Percentiles rank a stretch among this genome's conserved stretches.
Evolutionary conservation across 2,888 invertebrate species (phyloP).

Genomic region (Andrena trimmerana): DNA sequence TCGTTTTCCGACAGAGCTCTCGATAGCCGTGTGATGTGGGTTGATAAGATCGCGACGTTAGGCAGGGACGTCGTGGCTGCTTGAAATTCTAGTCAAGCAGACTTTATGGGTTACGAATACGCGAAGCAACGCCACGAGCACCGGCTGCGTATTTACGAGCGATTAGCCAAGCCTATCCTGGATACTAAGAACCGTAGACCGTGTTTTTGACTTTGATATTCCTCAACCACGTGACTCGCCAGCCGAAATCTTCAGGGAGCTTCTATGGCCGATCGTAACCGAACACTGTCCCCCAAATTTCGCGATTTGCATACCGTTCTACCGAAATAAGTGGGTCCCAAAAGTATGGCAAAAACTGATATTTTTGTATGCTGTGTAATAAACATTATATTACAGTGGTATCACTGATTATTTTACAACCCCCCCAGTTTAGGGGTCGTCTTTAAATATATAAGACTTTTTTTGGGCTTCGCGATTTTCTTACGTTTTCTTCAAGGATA

Average conservation of each 20-base stretch:
- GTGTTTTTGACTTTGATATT: slow-evolving; percentile 36
- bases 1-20: slow-evolving; percentile 33
- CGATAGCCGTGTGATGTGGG: slow-evolving; percentile 37
- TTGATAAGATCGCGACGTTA: slow-evolving; percentile 70
- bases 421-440: too few species aligned
- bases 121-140: slow-evolving; percentile 50
- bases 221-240: slow-evolving; percentile 30
- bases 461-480: too few species aligned
- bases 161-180: slow-evolving; percentile 65
- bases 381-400: too few species aligned
- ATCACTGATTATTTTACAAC: too few species aligned
- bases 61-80: slow-evolving; percentile 52
- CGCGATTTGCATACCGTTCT: slow-evolving; percentile 23
- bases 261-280: slow-evolving; percentile 10
- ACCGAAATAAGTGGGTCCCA: too few species aligned
- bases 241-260: slow-evolving; percentile 41
- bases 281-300: slow-evolving; percentile 29
- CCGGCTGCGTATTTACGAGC: slow-evolving; percentile 70
- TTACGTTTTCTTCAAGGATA: too few species aligned
- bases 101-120: slow-evolving; percentile 73
- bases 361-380: too few species aligned
- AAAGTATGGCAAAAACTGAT: too few species aligned
- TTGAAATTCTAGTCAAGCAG: slow-evolving; percentile 74
- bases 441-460: too few species aligned
- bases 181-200: slow-evolving; percentile 50